A percentile compares a stretch with the other conserved stretches of the same genome.
These are phyloP conservation scores for Nesospiza acunhae DNA, from an alignment of 2,113 vertebrate genomes.

Conservation along the genomic window DNA sequence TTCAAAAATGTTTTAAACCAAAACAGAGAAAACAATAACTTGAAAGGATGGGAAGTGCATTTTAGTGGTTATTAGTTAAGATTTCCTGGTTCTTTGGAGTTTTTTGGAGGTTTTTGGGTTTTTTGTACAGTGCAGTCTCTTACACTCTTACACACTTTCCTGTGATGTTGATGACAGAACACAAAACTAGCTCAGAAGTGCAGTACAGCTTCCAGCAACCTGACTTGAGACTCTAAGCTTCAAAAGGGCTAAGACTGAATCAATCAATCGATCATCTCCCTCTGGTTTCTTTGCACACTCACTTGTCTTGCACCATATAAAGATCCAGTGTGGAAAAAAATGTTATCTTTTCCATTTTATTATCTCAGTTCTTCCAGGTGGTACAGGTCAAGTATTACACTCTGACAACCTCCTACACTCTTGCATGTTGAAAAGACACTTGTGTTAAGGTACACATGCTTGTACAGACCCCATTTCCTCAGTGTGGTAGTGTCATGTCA, in stretches of 20 bases:
- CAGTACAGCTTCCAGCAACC: not conserved
- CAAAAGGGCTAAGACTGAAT: not conserved
- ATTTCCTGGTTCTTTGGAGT: fast-evolving
- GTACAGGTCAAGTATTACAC: not conserved
- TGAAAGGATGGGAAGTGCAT: not conserved
- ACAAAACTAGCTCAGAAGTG: not conserved
- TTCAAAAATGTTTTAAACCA: not conserved
- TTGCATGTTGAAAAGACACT: not conserved
- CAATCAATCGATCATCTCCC: fast-evolving
- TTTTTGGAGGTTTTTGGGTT: fast-evolving
- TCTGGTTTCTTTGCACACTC: not conserved
- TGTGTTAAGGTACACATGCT: not conserved
- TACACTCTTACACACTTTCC: too few relatives aligned
- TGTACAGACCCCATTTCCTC: not conserved
- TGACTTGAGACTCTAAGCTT: not conserved
- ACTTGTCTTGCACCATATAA: not conserved
- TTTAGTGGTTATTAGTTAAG: not conserved
- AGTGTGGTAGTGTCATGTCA: not conserved
- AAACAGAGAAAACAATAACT: not conserved
- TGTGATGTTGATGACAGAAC: not conserved
- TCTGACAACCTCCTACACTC: not conserved
- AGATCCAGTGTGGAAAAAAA: not conserved
- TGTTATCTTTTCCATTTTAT: not conserved
- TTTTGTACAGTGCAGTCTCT: not conserved
- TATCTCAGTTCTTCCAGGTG: not conserved